Evolutionary conservation across 1,140 invertebrate species (phyloP).

Genomic region (Eulimnadia texana): DNA sequence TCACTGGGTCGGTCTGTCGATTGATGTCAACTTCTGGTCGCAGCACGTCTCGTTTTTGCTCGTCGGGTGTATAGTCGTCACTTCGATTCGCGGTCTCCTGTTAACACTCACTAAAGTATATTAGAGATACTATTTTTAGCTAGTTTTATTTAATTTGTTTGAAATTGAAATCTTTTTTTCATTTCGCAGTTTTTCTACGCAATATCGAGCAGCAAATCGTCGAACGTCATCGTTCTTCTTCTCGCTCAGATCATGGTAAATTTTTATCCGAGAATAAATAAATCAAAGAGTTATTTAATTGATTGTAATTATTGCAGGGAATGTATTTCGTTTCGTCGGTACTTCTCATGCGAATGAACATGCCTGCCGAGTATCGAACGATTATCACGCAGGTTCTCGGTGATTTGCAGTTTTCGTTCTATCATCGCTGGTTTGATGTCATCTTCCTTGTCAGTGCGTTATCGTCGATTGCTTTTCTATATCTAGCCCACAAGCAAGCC

Average conservation of each 20-base stretch:
- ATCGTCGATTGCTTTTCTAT: slow-evolving; percentile 88
- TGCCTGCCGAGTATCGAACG: slow-evolving; percentile 91
- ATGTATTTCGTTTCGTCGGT: slow-evolving; percentile 99
- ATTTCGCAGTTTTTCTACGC: slow-evolving; percentile 93
- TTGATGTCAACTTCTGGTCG: slow-evolving; percentile 97
- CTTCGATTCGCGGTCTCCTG: slow-evolving; percentile 89
- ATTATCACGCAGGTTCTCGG: slow-evolving; percentile 97
- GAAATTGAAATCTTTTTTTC: slow-evolving; percentile 11
- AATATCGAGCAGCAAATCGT: slow-evolving; percentile 97
- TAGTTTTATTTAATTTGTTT: neutral
- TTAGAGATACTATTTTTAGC: slow-evolving; percentile 17
- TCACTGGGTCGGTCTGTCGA: slow-evolving; percentile 89
- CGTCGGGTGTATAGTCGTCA: slow-evolving; percentile 94
- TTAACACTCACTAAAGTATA: slow-evolving; percentile 94
- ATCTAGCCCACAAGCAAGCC: slow-evolving; percentile 78
- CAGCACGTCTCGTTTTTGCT: slow-evolving; percentile 96
- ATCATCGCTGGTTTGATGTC: slow-evolving; percentile 99
- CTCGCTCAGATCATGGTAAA: slow-evolving; percentile 93
- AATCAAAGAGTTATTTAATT: no score
- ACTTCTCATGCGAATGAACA: slow-evolving; percentile 96
- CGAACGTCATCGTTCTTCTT: slow-evolving; percentile 93
- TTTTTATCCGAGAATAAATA: no score
- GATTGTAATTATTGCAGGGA: slow-evolving; percentile 43
- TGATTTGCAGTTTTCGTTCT: slow-evolving; percentile 97
- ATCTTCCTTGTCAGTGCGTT: slow-evolving; percentile 96